These are phyloP conservation scores for Macrotrachela quadricornifera DNA, from an alignment of 1,140 invertebrate species.

Conservation along the genomic window DNA sequence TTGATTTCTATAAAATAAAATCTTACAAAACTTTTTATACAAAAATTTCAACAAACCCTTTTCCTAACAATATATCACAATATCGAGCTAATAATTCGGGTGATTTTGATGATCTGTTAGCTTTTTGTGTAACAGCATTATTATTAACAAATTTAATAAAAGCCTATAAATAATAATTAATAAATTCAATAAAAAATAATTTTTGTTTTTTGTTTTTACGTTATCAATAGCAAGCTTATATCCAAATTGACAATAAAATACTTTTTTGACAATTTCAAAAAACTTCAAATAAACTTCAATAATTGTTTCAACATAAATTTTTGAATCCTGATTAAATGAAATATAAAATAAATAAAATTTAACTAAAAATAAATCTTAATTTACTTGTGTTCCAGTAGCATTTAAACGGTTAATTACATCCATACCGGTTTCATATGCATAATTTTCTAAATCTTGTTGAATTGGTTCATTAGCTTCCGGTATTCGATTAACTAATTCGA, in stretches of 20 bases:
- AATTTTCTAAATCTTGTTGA: slow-evolving; percentile 61
- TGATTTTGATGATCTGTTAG: slow-evolving; percentile 72
- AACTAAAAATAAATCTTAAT: slow-evolving; percentile 4
- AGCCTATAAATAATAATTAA: slow-evolving; percentile 41
- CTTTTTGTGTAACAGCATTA: slow-evolving; percentile 72
- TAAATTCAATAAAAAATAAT: too few species aligned
- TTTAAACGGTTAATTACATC: slow-evolving; percentile 64
- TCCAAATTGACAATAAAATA: slow-evolving; percentile 86
- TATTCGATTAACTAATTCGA: slow-evolving; percentile 70
- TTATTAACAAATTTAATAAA: slow-evolving; percentile 91
- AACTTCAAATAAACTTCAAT: slow-evolving; percentile 95
- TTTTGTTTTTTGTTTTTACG: too few species aligned
- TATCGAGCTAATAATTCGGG: slow-evolving; percentile 89
- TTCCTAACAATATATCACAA: slow-evolving; percentile 87
- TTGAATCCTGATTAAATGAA: slow-evolving; percentile 54
- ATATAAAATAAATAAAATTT: background rate
- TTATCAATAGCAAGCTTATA: slow-evolving; percentile 90
- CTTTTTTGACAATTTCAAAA: slow-evolving; percentile 67
- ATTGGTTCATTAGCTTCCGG: slow-evolving; percentile 72
- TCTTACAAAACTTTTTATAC: background rate
- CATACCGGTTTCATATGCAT: slow-evolving; percentile 75
- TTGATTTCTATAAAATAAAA: slow-evolving; percentile 24
- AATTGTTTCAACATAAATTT: slow-evolving; percentile 86
- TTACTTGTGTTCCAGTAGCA: slow-evolving; percentile 24
- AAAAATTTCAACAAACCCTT: slow-evolving; percentile 37